A percentile compares a stretch with the other conserved stretches of the same genome.
Evolutionary conservation across 2,888 invertebrate species (phyloP).

Genomic region (Phyllotreta striolata): DNA sequence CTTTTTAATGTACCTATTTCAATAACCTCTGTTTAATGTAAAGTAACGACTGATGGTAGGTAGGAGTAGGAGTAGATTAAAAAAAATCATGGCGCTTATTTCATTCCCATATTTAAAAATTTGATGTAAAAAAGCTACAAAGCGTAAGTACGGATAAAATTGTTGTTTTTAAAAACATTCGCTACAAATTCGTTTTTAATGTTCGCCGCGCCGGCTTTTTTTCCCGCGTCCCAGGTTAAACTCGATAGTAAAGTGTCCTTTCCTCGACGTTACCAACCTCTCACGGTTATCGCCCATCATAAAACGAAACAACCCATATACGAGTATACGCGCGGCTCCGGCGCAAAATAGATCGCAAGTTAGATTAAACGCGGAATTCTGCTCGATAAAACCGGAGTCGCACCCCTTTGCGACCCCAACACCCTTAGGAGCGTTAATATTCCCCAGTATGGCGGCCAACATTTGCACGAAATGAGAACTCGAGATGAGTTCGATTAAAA

Average conservation of each 20-base stretch:
- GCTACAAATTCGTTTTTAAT: background rate
- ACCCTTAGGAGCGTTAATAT: conserved; percentile 62
- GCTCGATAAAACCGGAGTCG: conserved; percentile 58
- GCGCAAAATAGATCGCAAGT: conserved; percentile 60
- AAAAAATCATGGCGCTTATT: no score
- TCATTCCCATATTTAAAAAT: no score
- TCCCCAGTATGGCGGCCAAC: conserved; percentile 59
- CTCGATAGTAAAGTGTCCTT: conserved; percentile 18
- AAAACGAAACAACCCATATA: conserved; percentile 23
- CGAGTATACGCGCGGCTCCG: background rate
- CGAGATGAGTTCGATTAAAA: conserved; percentile 63
- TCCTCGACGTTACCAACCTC: conserved; percentile 7
- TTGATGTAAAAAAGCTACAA: no score
- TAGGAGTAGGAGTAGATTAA: no score
- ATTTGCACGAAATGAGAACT: conserved; percentile 62
- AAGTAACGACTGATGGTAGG: no score
- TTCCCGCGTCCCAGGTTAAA: background rate
- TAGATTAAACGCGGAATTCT: conserved; percentile 62
- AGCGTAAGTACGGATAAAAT: no score
- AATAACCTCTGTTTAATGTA: no score
- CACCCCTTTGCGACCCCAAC: conserved; percentile 50
- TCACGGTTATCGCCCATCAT: conserved; percentile 21
- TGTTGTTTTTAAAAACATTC: no score
- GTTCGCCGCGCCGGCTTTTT: background rate
- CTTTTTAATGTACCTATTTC: no score